Evolutionary conservation across 1,140 invertebrate species (phyloP), one percentile per base, ranked within the genome.

Genomic region (Aleiodes sp.): DNA sequence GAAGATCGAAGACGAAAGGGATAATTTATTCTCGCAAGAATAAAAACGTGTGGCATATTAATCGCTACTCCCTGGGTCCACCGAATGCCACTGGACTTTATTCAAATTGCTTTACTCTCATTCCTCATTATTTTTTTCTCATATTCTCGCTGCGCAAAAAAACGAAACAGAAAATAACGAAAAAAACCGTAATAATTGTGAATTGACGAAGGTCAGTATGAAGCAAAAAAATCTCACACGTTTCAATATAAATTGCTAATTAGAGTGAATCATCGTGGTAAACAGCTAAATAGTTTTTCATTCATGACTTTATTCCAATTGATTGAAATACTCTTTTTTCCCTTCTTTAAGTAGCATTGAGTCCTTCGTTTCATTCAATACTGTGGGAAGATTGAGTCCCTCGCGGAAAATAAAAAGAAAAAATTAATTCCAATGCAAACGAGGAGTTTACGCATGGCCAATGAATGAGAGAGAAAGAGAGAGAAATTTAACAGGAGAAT

Each of bases 11-110:
- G 52, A 31, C 31, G 7, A 67, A 31, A 24, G 37, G 52, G 39
- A 72, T 72, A 68, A 68, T 68, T 72, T 65, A 68, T 68, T 72
- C 66, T 14, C 19, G 9, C 28, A 52, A 57, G 65, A 72, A 63
- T 43, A 19, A 46, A 46, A 46, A 46, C 8, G 41, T 46, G 67
- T 62, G 67, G 67, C 57, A 57, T 70, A 72, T 72, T 66, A 72
- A 72, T 66, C 43, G 60, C 39, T 6, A 35, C 4, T n/a, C 14
- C n/a, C n/a, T n/a, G n/a, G n/a, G n/a, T 62, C n/a, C 39, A 33
- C 21, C 64, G 24, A 65, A 39, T 66, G 64, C 63, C 56, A 70
- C 63, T 16, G 63, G 56, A 70, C 56, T 64, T 66, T 61, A 70
- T 66, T 62, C 31, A 66, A 70, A 66, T 66, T 14, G n/a, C n/a